Base-by-base conservation (phyloP, 2,113 vertebrate species). In the Dicrurus megarhynchus region DNA sequence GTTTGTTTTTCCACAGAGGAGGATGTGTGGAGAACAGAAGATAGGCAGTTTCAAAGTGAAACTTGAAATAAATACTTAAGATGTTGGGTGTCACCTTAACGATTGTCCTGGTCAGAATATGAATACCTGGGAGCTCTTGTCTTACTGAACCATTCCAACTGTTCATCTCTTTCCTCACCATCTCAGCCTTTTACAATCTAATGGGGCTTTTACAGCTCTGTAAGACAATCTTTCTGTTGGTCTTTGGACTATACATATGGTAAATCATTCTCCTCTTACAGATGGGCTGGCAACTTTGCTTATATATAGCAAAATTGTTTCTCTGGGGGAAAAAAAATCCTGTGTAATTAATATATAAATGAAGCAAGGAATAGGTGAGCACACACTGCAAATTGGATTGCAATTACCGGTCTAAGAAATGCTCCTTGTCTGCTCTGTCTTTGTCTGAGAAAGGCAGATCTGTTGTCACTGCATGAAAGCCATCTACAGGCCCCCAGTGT, bases 291-390 rank as follows among this genome's bases (percentile, higher is more conserved):
- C n/a, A 74, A n/a, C 39, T 69, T 87, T 59, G 24, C 83, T 86
- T 83, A 61, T 46, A 64, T 28, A 20, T 35, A 83, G 41, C 30
- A 74, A 84, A 95, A 90, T 47, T 57, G 10, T 83, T 93, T 93
- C 70, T 84, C 70, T 42, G n/a, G 85, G 63, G 52, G 14, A 33
- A 59, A 52, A 77, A 37, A 96, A 70, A 7, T n/a, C 37, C 46
- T 77, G 63, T 55, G 33, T 67, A 83, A 91, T 93, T 93, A 85
- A 93, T 95, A 85, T 67, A 67, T 57, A 93, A 93, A 61, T 77
- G 55, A 91, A 80, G 57, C 18, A 94, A 87, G 75, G 53, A 69
- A 46, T 41, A 59, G 42, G 16, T 0, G 0, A 94, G 53, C 23
- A 50, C 50, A 35, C 26, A 18, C n/a, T 90, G 74, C 46, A 93